Evolutionary conservation across 2,113 vertebrate species (phyloP), one percentile per base, ranked within the genome.

Genomic region (Amblyornis subalaris): DNA sequence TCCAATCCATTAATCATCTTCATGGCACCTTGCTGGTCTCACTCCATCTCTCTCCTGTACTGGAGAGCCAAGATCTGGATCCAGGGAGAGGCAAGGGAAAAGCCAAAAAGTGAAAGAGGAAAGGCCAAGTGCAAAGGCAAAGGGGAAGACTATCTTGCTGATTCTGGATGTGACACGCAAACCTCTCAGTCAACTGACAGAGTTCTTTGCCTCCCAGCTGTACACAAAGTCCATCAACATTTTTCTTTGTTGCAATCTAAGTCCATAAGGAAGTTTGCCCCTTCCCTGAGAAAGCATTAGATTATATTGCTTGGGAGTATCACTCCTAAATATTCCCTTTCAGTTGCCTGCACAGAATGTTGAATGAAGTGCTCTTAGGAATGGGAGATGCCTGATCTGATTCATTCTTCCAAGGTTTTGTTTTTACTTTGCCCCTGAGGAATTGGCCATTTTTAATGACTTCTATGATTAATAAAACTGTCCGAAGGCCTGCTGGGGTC

Each of bases 401-500:
- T 73, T 96, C 74, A 69, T 93, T 88, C 79, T 88, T 90, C 72
- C 22, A 15, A 74, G 47, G 58, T 79, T 76, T 93, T 94, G 58
- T 76, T 94, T 95, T 94, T 36, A 38, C 54, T 91, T 94, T 86
- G 51, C 33, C 94, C 72, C 83, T 38, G 65, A 92, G 88, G 90
- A 94, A 92, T 1, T 89, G 55, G 48, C 76, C 87, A 40, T 67
- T 96, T 93, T 86, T 67, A 94, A 93, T 90, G 42, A 90, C 60
- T 94, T 95, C 36, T 74, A 84, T 95, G 91, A 94, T 96, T 80
- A 90, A 89, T 95, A 96, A 94, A 95, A 90, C 88, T 95, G 94
- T 89, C 92, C 86, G 90, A 92, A 93, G 61, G 53, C 80, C 73
- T 93, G 73, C 73, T 95, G 83, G 40, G 83, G 80, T 94, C 88